Percentiles rank a stretch among this genome's conserved stretches.
Conservation (phyloP, 2,888 invertebrate genomes). For the Ectemnius lituratus region DNA sequence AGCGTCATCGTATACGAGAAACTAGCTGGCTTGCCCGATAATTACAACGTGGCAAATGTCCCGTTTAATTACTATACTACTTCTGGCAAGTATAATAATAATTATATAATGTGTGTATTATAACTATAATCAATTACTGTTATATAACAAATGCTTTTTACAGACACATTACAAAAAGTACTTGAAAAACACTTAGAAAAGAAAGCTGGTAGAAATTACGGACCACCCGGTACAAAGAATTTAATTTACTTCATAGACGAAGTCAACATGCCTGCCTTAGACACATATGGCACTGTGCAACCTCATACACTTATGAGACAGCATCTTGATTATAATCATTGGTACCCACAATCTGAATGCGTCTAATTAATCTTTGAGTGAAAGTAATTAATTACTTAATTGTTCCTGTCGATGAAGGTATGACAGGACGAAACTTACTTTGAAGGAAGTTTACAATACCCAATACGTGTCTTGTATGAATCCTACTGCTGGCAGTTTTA, state of each 20-base stretch:
- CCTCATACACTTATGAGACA: slow-evolving; percentile 96
- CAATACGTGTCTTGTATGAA: slow-evolving; percentile 98
- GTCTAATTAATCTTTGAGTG: slow-evolving; percentile 28
- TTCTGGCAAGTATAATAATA: slow-evolving; percentile 80
- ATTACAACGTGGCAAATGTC: slow-evolving; percentile 91
- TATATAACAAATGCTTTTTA: slow-evolving; percentile 46
- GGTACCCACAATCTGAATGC: slow-evolving; percentile 79
- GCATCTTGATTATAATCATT: slow-evolving; percentile 95
- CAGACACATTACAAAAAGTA: slow-evolving; percentile 91
- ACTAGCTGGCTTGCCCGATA: slow-evolving; percentile 85
- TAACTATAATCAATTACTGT: too few species aligned
- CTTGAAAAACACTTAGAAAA: slow-evolving; percentile 96
- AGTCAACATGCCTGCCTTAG: slow-evolving; percentile 98
- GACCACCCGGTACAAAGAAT: slow-evolving; percentile 94
- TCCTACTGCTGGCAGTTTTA: slow-evolving; percentile 96
- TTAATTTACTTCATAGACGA: slow-evolving; percentile 97
- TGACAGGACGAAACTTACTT: slow-evolving; percentile 89
- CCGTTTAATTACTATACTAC: slow-evolving; percentile 98
- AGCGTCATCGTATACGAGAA: slow-evolving; percentile 94
- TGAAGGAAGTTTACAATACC: slow-evolving; percentile 95
- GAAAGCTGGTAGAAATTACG: slow-evolving; percentile 95
- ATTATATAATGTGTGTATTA: slow-evolving; percentile 1
- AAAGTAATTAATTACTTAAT: background rate
- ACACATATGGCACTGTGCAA: slow-evolving; percentile 95
- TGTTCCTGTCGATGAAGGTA: slow-evolving; percentile 80